A percentile compares a stretch with the other conserved stretches of the same genome.
Evolutionary conservation across 2,113 vertebrate genomes (phyloP).

Genomic region (Oreamnos americanus): DNA sequence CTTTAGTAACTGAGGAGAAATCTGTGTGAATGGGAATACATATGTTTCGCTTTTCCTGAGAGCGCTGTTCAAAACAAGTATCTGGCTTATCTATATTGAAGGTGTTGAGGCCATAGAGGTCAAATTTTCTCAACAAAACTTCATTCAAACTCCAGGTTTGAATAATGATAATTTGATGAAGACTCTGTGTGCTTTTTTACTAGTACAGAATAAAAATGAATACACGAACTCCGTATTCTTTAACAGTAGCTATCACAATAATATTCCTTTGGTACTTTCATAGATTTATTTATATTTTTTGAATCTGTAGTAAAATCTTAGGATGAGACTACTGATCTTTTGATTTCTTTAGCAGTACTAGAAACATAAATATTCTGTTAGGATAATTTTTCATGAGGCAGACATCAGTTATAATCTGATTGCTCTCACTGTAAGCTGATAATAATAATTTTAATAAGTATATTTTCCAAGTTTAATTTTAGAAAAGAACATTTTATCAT

Average conservation of each 20-base stretch:
- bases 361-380: background rate
- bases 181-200: background rate
- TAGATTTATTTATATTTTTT: background rate
- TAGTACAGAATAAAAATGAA: constrained; percentile 19
- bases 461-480: background rate
- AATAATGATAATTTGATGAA: background rate
- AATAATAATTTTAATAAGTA: background rate
- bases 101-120: background rate
- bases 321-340: background rate
- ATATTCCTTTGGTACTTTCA: background rate
- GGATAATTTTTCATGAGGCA: background rate
- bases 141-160: background rate
- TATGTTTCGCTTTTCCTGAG: background rate
- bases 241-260: background rate
- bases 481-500: background rate
- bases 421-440: background rate
- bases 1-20: background rate
- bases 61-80: background rate
- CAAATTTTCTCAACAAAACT: background rate
- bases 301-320: background rate
- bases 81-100: background rate
- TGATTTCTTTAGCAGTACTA: background rate
- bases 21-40: background rate
- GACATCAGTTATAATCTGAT: background rate
- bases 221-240: background rate